These are phyloP conservation scores for Gadopsis marmoratus DNA, from an alignment of 2,797 vertebrate species.

Conservation along the genomic window DNA sequence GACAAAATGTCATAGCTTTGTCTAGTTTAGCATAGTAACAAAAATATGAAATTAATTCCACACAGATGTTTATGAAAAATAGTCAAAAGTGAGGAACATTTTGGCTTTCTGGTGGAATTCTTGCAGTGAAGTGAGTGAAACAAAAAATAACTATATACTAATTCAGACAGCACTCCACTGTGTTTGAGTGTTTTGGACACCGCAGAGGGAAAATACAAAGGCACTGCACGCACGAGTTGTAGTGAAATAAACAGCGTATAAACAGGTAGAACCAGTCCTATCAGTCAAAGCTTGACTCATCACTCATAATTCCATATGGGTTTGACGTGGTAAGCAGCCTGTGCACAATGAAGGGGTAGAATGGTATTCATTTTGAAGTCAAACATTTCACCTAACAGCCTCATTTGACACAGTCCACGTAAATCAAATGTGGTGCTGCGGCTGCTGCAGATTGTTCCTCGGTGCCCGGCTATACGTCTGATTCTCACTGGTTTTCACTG, in stretches of 20 bases:
- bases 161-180: slow-evolving; percentile 22
- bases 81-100: slow-evolving; percentile 17
- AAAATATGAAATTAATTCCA: slow-evolving; percentile 44
- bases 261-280: slow-evolving; percentile 73
- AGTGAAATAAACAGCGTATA: slow-evolving; percentile 65
- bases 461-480: slow-evolving; percentile 12
- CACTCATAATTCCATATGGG: slow-evolving; percentile 65
- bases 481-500: not conserved
- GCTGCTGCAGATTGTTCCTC: slow-evolving; percentile 16
- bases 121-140: not conserved
- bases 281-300: slow-evolving; percentile 70
- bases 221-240: slow-evolving; percentile 37
- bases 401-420: slow-evolving; percentile 49
- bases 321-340: slow-evolving; percentile 38
- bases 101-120: slow-evolving; percentile 11
- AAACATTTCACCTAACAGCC: slow-evolving; percentile 73
- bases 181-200: slow-evolving; percentile 46
- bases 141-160: slow-evolving; percentile 36
- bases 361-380: slow-evolving; percentile 66
- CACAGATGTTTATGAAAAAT: slow-evolving; percentile 4
- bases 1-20: slow-evolving; percentile 45
- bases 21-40: slow-evolving; percentile 23
- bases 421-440: slow-evolving; percentile 46
- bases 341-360: slow-evolving; percentile 54
- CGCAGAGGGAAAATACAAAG: slow-evolving; percentile 54